Base-by-base conservation (phyloP, 2,888 invertebrate genomes). In the Brenthis hecate region DNA sequence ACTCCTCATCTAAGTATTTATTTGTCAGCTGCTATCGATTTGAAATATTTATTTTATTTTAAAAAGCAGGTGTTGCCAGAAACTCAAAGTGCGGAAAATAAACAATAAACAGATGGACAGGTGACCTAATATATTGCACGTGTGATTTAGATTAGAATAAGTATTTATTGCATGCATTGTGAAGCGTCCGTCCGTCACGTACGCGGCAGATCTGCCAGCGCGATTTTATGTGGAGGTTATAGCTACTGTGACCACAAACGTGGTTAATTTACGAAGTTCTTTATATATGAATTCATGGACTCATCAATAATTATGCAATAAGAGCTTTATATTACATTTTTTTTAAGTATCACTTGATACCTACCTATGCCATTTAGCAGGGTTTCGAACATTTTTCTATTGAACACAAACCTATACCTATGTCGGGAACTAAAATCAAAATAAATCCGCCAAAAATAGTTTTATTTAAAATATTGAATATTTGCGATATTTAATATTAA, bases 81-180 rank as follows among this genome's bases (percentile, higher is more conserved):
- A 61, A 13, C 19, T 19, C 14, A 36, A 8, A 48, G 43, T 43
- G 28, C 53, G 55, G 55, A 54, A 58, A 60, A 61, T 47, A 56
- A 60, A 60, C 53, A 68, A 63, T 61, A 56, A 48, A 71, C 69
- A 54, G 56, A 69, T 50, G 53, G 65, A 65, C 70, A 73, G 70
- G 68, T 74, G 73, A 70, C 69, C 72, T 70, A 70, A 68, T 66
- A 69, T 53, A 43, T 66, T 66, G 68, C 68, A 68, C 65, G 63
- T 65, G 57, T 61, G 62, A 65, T 68, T 43, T 36, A 65, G 53
- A 69, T 68, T 55, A 69, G 66, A 70, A 70, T 65, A 62, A 70
- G 71, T 74, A 70, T 71, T 70, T 70, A 70, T 56, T 13, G 50
- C 69, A n/a, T 68, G 64, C 65, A 62, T 68, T 60, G 66, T 68